phyloP scores from a whole-genome alignment of 2,797 vertebrate species.

The Amblyraja radiata region DNA sequence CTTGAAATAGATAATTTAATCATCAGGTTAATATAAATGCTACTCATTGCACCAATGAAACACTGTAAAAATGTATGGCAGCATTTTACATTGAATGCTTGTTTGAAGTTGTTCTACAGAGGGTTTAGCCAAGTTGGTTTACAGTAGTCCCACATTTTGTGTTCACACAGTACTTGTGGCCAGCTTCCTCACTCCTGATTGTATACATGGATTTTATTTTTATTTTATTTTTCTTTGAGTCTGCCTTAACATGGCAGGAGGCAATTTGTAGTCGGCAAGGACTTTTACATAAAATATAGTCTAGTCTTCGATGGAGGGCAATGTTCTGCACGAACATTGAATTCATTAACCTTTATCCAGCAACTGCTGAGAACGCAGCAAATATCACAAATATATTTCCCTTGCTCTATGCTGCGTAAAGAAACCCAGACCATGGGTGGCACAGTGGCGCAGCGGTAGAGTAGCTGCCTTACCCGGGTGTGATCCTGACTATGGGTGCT shows the following conservation, averaged over 20 bases:
- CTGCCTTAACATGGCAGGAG: slow-evolving; percentile 25
- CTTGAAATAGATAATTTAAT: not conserved
- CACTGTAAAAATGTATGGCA: not conserved
- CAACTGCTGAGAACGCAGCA: slow-evolving; percentile 21
- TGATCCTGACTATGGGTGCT: too few species aligned
- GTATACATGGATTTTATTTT: not conserved
- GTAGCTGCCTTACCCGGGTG: too few species aligned
- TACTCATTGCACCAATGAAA: not conserved
- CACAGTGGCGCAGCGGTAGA: too few species aligned
- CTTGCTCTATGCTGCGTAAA: not conserved
- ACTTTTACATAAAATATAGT: slow-evolving; percentile 30
- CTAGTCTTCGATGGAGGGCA: not conserved
- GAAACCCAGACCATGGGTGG: not conserved
- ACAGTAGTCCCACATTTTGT: not conserved
- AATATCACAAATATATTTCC: slow-evolving; percentile 11
- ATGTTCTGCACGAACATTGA: slow-evolving; percentile 11
- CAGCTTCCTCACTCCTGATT: not conserved
- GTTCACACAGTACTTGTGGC: not conserved
- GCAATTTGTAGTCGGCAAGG: slow-evolving; percentile 14
- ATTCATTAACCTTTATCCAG: slow-evolving; percentile 31
- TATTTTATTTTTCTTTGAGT: not conserved
- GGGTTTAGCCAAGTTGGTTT: not conserved
- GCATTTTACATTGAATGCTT: not conserved
- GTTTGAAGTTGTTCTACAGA: not conserved
- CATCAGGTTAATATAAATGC: not conserved